A percentile compares a stretch with the other conserved stretches of the same genome.
phyloP scores from a whole-genome alignment of 2,797 vertebrate genomes.

The Dendrocincla tyrannina region DNA sequence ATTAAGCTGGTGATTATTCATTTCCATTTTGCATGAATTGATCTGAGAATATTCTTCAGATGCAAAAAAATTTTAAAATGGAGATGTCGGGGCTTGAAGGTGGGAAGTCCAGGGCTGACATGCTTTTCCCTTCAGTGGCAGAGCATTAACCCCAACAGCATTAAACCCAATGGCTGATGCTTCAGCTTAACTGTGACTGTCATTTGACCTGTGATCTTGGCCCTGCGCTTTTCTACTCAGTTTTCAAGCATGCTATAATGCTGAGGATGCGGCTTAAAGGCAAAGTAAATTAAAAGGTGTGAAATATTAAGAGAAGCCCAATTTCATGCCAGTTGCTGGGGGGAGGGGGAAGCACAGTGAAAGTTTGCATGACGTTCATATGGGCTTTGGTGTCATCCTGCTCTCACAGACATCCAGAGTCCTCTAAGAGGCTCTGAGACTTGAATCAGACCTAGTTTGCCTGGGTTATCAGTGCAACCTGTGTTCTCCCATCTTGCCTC shows the following conservation, averaged over 20 bases:
- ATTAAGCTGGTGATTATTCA: conserved; percentile 49
- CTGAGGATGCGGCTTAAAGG: neutral
- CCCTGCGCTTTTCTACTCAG: neutral
- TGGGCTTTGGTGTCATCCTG: neutral
- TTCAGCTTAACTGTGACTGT: neutral
- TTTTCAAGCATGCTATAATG: neutral
- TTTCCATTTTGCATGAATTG: conserved; percentile 55
- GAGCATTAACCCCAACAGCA: neutral
- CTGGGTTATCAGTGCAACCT: neutral
- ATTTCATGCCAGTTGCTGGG: neutral
- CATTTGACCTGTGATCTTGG: neutral
- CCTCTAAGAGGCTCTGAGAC: neutral
- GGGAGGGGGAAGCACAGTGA: neutral
- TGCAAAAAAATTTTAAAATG: neutral
- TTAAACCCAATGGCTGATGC: neutral
- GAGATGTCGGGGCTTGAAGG: neutral
- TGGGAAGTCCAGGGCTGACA: neutral
- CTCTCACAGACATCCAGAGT: neutral
- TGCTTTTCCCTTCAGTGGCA: neutral
- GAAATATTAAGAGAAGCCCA: neutral
- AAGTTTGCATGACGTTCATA: neutral
- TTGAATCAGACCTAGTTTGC: neutral
- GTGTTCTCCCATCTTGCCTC: neutral
- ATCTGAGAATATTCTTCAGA: neutral
- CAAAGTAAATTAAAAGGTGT: neutral